phyloP scores from a whole-genome alignment of 2,797 vertebrate genomes.

The Chrysolophus pictus region DNA sequence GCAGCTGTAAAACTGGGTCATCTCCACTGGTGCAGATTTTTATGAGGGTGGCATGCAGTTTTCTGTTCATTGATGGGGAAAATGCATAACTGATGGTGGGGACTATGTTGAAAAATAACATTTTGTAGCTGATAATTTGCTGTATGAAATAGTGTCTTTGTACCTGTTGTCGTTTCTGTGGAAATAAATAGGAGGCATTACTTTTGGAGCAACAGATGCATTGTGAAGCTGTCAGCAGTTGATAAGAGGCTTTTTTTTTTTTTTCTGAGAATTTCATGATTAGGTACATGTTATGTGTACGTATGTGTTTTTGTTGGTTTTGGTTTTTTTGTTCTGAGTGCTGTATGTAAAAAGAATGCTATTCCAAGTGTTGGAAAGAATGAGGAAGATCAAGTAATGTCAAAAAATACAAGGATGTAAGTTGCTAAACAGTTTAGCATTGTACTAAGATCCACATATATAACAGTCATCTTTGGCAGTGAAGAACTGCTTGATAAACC shows the following conservation, averaged over 20 bases:
- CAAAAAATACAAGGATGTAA: background rate
- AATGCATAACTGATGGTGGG: too few species aligned
- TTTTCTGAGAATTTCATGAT: background rate
- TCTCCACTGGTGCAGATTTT: too few species aligned
- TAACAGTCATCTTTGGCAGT: background rate
- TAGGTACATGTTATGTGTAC: background rate
- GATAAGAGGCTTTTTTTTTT: background rate
- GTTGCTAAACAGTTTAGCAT: background rate
- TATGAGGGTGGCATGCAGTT: too few species aligned
- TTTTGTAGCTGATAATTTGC: too few species aligned
- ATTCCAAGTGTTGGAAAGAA: background rate
- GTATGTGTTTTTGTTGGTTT: background rate
- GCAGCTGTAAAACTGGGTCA: too few species aligned
- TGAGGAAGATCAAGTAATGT: background rate
- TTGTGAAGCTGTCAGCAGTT: background rate
- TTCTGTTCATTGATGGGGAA: too few species aligned
- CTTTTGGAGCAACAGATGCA: background rate
- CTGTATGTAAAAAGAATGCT: background rate
- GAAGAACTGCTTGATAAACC: background rate
- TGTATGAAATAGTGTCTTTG: too few species aligned
- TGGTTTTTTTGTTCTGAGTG: background rate
- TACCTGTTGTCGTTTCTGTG: too few species aligned
- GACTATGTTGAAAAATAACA: too few species aligned
- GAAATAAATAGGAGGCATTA: too few species aligned
- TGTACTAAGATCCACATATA: background rate